Evolutionary conservation across 2,797 vertebrate genomes (phyloP).

Genomic region (Danio kyathit): DNA sequence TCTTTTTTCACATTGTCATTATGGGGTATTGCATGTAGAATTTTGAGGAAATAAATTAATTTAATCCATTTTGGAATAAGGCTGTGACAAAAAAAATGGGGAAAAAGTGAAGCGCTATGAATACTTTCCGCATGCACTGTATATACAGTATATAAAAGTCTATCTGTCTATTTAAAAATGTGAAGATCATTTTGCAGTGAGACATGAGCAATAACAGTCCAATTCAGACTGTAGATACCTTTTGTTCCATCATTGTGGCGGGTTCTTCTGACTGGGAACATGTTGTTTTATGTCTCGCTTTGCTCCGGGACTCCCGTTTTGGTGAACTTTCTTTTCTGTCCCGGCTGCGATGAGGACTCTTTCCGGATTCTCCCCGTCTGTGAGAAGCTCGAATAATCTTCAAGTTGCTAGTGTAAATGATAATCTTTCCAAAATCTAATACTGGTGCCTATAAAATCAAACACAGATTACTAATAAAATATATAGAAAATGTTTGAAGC

Average conservation of each 20-base stretch:
- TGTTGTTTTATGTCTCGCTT: conserved; percentile 40
- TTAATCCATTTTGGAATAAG: too few relatives aligned
- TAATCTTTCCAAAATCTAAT: conserved; percentile 96
- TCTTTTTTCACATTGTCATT: too few relatives aligned
- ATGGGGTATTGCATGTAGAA: too few relatives aligned
- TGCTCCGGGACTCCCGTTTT: background rate
- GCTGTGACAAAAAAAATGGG: too few relatives aligned
- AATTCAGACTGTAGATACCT: conserved; percentile 26
- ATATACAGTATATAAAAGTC: too few relatives aligned
- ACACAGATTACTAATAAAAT: conserved; percentile 2
- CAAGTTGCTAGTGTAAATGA: conserved; percentile 97
- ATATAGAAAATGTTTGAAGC: background rate
- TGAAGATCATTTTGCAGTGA: background rate
- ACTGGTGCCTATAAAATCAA: conserved; percentile 75
- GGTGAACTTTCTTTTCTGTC: conserved; percentile 73
- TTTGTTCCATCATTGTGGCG: conserved; percentile 32
- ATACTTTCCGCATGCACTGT: too few relatives aligned
- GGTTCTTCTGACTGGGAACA: conserved; percentile 33
- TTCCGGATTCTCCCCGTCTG: conserved; percentile 80
- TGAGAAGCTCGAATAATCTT: conserved; percentile 90
- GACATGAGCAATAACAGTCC: background rate
- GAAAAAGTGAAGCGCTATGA: too few relatives aligned
- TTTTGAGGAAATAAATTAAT: too few relatives aligned
- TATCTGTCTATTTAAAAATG: too few relatives aligned
- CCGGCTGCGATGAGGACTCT: conserved; percentile 55